Evolutionary conservation across 2,113 vertebrate genomes (phyloP), one percentile per base, ranked within the genome.

Genomic region (Lasiurus cinereus): DNA sequence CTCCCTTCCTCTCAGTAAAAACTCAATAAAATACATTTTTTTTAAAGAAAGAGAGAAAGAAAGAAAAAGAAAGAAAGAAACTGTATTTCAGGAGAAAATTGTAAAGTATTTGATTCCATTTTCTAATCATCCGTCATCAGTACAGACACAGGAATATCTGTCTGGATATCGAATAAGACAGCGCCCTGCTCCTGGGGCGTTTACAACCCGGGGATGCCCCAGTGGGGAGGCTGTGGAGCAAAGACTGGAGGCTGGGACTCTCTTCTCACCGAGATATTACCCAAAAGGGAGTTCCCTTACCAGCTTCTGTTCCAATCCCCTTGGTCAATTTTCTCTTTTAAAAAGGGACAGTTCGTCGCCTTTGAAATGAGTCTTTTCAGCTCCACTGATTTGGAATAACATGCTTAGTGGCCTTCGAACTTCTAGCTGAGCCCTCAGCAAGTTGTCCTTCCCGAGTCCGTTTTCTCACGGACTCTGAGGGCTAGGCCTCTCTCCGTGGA

Each of bases 371-470:
- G 91, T 93, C 96, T 97, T 88, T 97, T 96, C 76, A 13, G 79
- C 95, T 94, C 89, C 91, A 94, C 66, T 95, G 97, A 94, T 90
- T 95, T 96, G 96, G 96, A 96, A 97, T 96, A 97, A 97, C 48
- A 76, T 0, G 76, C 92, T 97, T 87, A 94, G 59, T 27, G 22
- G 94, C 95, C 96, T 96, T 93, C 78, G 66, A 93, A 96, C 85
- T 79, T 74, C 77, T 56, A 64, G 74, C 54, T 50, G 56, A 48
- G 39, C 22, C 46, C 18, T 83, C 59, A 62, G 83, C 76, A 92
- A 67, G 70, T 12, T 83, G 74, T 79, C 92, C 83, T 92, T 91
- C 78, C 33, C 0, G 2, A 66, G 83, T n/a, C 84, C 22, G 48
- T 83, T 94, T 92, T 96, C 94, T 77, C 93, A 96, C 36, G 39